phyloP scores from a whole-genome alignment of 2,888 invertebrate species.

The Cataglyphis livida region DNA sequence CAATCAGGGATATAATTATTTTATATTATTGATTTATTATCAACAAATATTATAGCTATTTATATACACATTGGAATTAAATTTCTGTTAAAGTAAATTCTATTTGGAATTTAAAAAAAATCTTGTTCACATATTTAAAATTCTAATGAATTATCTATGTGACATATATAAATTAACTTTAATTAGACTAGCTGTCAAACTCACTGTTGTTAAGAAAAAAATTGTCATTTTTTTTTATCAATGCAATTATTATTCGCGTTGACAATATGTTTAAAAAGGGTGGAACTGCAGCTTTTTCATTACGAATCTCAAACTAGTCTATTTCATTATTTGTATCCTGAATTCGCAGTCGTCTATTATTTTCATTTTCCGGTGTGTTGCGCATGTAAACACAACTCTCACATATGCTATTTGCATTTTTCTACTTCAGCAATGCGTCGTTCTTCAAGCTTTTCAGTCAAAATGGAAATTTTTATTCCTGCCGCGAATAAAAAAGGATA shows the following conservation, averaged over 20 bases:
- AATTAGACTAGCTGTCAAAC: neutral
- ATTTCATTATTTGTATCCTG: constrained; percentile 16
- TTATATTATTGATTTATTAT: neutral
- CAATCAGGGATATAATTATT: neutral
- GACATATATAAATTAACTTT: neutral
- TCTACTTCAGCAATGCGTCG: neutral
- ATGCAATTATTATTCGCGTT: neutral
- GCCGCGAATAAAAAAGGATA: constrained; percentile 6
- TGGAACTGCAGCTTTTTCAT: neutral
- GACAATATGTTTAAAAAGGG: neutral
- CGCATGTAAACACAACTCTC: constrained; percentile 35
- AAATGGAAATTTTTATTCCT: constrained; percentile 48
- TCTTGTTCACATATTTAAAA: neutral
- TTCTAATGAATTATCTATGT: neutral
- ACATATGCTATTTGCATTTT: constrained; percentile 22
- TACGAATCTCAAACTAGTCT: neutral
- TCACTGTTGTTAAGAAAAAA: neutral
- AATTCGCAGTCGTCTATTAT: constrained; percentile 7
- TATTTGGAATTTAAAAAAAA: neutral
- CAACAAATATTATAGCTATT: neutral
- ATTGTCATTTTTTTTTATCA: neutral
- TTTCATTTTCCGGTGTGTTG: constrained; percentile 28
- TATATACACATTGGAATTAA: neutral
- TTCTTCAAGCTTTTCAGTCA: constrained; percentile 20
- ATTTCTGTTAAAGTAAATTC: neutral